These are phyloP conservation scores for Limnothrissa miodon DNA, from an alignment of 2,113 vertebrate species.

Conservation along the genomic window DNA sequence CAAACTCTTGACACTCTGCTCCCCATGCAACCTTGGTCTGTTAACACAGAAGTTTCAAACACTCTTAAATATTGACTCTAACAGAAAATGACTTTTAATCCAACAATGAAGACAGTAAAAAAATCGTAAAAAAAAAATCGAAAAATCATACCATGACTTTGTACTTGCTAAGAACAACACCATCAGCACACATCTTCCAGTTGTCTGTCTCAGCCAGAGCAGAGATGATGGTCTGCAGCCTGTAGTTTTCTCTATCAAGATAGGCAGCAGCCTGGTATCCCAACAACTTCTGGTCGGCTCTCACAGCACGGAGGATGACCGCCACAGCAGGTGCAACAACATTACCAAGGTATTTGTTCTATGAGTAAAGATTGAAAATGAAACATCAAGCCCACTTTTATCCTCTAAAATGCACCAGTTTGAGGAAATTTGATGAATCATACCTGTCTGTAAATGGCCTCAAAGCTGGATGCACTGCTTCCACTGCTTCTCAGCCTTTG, in stretches of 20 bases:
- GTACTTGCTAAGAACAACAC: conserved; percentile 66
- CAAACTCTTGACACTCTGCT: conserved; percentile 67
- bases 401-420: too few species aligned
- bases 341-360: conserved; percentile 65
- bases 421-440: neutral
- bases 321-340: conserved; percentile 53
- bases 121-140: too few species aligned
- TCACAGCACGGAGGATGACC: conserved; percentile 59
- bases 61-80: neutral
- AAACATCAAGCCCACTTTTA: neutral
- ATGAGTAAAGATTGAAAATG: neutral
- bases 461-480: conserved; percentile 39
- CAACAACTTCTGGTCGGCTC: conserved; percentile 53
- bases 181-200: conserved; percentile 76
- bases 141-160: conserved; percentile 70
- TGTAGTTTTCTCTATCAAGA: conserved; percentile 57
- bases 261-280: conserved; percentile 73
- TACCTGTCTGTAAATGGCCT: conserved; percentile 40
- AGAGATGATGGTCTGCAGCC: conserved; percentile 71
- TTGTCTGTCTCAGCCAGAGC: conserved; percentile 66
- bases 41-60: neutral
- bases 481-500: neutral
- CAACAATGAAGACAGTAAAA: neutral
- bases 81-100: neutral
- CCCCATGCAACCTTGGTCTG: conserved; percentile 71